phyloP scores from a whole-genome alignment of 1,140 invertebrate species.

The Megalopta genalis region DNA sequence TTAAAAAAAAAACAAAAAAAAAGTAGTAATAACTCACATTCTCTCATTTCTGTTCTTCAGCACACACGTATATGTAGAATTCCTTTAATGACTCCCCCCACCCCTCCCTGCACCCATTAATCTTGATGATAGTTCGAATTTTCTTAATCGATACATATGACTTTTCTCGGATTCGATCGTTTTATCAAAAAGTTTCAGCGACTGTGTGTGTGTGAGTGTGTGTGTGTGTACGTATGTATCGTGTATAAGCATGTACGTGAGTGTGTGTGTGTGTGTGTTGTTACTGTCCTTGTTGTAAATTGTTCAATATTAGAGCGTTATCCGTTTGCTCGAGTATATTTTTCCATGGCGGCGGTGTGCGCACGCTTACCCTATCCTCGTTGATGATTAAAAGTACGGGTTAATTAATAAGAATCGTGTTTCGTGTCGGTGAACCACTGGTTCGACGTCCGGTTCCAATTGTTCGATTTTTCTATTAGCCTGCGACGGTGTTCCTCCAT shows the following conservation, averaged over 20 bases:
- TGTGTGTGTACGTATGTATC: background rate
- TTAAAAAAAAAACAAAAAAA: conserved; percentile 5
- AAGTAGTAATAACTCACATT: conserved; percentile 11
- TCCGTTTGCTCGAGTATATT: background rate
- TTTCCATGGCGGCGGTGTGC: conserved; percentile 20
- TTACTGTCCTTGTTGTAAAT: background rate
- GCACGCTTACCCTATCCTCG: conserved; percentile 42
- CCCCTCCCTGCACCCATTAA: background rate
- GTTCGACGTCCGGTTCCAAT: conserved; percentile 9
- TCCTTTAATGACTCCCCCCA: background rate
- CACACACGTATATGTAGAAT: background rate
- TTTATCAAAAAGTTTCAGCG: conserved; percentile 40
- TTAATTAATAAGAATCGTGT: conserved; percentile 45
- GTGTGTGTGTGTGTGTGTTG: background rate
- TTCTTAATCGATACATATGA: background rate
- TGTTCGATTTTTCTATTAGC: conserved; percentile 2
- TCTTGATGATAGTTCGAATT: conserved; percentile 28
- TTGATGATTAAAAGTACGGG: conserved; percentile 52
- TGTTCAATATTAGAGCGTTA: no score
- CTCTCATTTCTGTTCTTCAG: background rate
- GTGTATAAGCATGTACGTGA: background rate
- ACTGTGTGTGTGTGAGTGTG: background rate
- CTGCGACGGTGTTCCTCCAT: background rate
- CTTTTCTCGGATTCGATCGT: background rate
- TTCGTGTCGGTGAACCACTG: conserved; percentile 36